Evolutionary conservation across 2,113 vertebrate species (phyloP).

Genomic region (Alethe diademata): DNA sequence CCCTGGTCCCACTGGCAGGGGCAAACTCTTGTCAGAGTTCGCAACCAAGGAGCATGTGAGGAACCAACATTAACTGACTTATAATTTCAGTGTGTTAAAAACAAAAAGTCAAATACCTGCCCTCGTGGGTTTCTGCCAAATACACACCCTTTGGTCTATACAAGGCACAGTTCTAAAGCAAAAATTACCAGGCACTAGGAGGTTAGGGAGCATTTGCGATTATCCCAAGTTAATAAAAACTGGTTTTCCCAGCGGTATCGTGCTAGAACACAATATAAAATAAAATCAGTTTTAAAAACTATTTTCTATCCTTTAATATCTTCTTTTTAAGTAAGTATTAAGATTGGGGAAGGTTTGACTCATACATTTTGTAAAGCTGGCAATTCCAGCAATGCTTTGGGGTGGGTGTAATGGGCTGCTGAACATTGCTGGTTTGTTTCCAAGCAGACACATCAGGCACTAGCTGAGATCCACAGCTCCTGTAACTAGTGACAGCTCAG

Average conservation of each 20-base stretch:
- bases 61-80: not conserved
- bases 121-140: not conserved
- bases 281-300: not conserved
- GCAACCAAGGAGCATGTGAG: not conserved
- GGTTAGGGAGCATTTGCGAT: not conserved
- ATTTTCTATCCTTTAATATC: not conserved
- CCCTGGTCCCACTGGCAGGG: not conserved
- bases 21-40: not conserved
- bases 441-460: not conserved
- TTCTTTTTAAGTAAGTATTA: not conserved
- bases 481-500: not conserved
- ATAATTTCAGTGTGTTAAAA: not conserved
- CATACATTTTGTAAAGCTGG: not conserved
- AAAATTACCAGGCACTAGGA: not conserved
- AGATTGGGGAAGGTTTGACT: not conserved
- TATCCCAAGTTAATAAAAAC: not conserved
- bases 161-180: not conserved
- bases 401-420: not conserved
- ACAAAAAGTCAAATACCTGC: not conserved
- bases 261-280: not conserved
- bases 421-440: not conserved
- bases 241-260: not conserved
- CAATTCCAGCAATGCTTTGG: not conserved
- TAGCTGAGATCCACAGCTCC: not conserved
- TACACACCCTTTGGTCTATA: not conserved